Evolutionary conservation across 2,797 vertebrate genomes (phyloP), one percentile per base, ranked within the genome.

Genomic region (Enteromius fasciolatus): DNA sequence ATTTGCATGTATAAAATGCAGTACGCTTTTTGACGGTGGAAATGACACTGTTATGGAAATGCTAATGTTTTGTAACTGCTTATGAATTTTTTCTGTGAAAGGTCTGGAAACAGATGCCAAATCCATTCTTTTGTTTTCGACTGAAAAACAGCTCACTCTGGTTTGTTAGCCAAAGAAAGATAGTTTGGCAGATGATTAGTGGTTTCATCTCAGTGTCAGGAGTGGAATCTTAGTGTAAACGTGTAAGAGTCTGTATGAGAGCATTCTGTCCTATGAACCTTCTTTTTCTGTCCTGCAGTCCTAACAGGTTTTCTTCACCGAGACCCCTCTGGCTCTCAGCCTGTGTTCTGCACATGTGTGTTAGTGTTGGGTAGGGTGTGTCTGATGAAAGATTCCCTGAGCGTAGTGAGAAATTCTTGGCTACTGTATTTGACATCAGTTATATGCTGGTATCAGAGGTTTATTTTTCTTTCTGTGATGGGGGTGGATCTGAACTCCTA

Each of bases 371-470:
- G 44, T 68, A 57, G 48, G 36, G 66, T 57, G 66, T 61, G 61
- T 82, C 59, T 81, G 77, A 75, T 87, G 84, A 85, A 83, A 83
- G 70, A 87, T 83, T 81, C 81, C 50, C 23, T 46, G 79, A 83
- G 48, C 18, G 41, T 76, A 69, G 61, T 36, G 74, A 66, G 63
- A 78, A 77, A 81, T 85, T 83, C 83, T 84, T 84, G 80, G 83
- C 84, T 72, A 36, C 50, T 44, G 84, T 80, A 66, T 81, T 80
- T 54, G 79, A 68, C 76, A 85, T 86, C 72, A 61, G 57, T 75
- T 86, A 85, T 86, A 85, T 87, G 84, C 80, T 82, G 84, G 82
- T 86, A 84, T 86, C 61, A 85, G 80, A 80, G 76, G 20, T 73
- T 18, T 50, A 17, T 64, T 72, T 79, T 76, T 36, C 52, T 63